phyloP scores from a whole-genome alignment of 2,888 invertebrate species.

The Drosophila gaucha region DNA sequence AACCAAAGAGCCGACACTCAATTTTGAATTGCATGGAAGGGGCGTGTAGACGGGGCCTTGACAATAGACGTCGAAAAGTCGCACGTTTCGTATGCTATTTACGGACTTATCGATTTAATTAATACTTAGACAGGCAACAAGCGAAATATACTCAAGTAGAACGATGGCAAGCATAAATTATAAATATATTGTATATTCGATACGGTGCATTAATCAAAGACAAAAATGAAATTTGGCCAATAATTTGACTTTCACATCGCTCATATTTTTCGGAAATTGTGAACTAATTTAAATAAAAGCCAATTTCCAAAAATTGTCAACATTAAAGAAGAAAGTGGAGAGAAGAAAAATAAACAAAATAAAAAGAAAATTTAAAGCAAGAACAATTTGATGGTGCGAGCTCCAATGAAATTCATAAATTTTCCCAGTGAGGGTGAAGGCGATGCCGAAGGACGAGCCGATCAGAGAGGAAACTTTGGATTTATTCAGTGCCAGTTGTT shows the following conservation, averaged over 20 bases:
- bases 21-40: constrained; percentile 29
- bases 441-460: not conserved
- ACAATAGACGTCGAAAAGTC: constrained; percentile 57
- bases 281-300: constrained; percentile 44
- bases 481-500: constrained; percentile 33
- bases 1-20: constrained; percentile 46
- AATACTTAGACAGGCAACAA: constrained; percentile 26
- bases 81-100: constrained; percentile 65
- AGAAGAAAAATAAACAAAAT: constrained; percentile 6
- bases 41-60: not conserved
- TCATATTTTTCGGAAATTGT: constrained; percentile 46
- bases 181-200: constrained; percentile 11
- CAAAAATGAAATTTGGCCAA: constrained; percentile 4
- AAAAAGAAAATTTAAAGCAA: constrained; percentile 49
- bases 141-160: not conserved
- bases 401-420: constrained; percentile 54
- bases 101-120: constrained; percentile 71
- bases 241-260: constrained; percentile 22
- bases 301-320: constrained; percentile 33
- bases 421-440: constrained; percentile 5
- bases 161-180: constrained; percentile 16
- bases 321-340: constrained; percentile 1
- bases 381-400: too few species aligned
- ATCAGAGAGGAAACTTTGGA: not conserved
- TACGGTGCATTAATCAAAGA: not conserved